Conservation (phyloP, 2,113 vertebrate species). For the Camelus bactrianus region DNA sequence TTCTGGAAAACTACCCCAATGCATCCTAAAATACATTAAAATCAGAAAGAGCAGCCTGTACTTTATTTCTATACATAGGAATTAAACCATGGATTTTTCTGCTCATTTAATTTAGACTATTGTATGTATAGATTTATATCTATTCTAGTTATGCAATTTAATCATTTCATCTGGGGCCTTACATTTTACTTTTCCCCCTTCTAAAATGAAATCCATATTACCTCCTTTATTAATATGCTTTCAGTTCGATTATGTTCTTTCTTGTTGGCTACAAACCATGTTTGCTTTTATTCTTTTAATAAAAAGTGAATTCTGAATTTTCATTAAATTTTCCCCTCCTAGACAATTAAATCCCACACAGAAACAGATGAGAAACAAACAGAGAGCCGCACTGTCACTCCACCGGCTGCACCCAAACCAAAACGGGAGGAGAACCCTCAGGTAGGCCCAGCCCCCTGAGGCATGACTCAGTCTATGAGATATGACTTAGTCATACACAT, state of each 20-base stretch:
- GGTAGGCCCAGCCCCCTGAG: conserved; percentile 85
- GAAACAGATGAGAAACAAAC: conserved; percentile 92
- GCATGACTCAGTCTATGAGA: fast-evolving
- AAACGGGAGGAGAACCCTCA: conserved; percentile 98
- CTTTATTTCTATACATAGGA: not conserved
- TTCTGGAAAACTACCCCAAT: not conserved
- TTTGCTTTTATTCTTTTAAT: conserved; percentile 60
- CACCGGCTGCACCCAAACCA: conserved; percentile 93
- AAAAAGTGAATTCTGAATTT: conserved; percentile 68
- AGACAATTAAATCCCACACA: conserved; percentile 93
- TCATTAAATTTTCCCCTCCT: conserved; percentile 78
- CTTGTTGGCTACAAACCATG: not conserved
- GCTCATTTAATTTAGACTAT: conserved; percentile 7
- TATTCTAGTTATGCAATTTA: not conserved
- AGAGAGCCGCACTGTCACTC: conserved; percentile 90
- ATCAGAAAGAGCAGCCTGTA: not conserved
- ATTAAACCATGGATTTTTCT: conserved; percentile 22
- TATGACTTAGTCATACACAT: not conserved
- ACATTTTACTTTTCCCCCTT: conserved; percentile 35
- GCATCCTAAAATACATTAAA: not conserved
- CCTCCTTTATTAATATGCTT: conserved; percentile 35
- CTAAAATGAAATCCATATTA: conserved; percentile 64
- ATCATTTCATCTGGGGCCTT: not conserved
- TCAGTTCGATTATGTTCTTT: not conserved
- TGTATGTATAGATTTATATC: not conserved